Conservation (phyloP, 2,888 invertebrate genomes). For the Drosophila dives region DNA sequence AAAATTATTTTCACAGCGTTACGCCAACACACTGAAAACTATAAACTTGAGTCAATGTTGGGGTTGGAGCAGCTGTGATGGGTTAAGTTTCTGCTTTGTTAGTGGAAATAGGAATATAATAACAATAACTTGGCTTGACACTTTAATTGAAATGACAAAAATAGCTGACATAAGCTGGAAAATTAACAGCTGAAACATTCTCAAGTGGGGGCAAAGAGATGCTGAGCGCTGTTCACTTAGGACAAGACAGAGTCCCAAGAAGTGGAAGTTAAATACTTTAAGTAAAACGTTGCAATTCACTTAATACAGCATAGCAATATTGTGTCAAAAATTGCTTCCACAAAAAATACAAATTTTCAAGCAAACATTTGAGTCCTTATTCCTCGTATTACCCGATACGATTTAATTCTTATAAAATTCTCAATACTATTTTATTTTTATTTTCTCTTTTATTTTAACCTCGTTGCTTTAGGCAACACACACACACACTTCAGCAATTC, state of each 20-base stretch:
- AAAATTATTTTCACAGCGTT: conserved; percentile 75
- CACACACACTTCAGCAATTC: conserved; percentile 22
- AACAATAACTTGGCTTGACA: conserved; percentile 70
- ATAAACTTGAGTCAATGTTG: conserved; percentile 35
- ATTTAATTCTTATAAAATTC: background rate
- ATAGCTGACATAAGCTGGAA: conserved; percentile 52
- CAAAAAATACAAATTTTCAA: background rate
- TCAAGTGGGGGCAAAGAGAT: background rate
- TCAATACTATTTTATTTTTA: no score
- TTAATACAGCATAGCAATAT: background rate
- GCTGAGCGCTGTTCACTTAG: background rate
- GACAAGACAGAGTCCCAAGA: background rate
- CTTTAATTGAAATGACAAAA: conserved; percentile 68
- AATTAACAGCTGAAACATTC: conserved; percentile 15
- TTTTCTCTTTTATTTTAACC: conserved; percentile 7
- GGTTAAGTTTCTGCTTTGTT: conserved; percentile 21
- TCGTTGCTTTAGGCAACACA: conserved; percentile 2
- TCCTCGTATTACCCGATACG: background rate
- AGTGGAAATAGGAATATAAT: conserved; percentile 40
- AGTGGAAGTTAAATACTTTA: background rate
- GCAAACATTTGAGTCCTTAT: background rate
- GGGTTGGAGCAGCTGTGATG: background rate
- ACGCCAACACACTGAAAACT: conserved; percentile 38
- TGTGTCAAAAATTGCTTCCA: no score
- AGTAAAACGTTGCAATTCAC: background rate